Evolutionary conservation across 2,888 invertebrate species (phyloP), one percentile per base, ranked within the genome.

Genomic region (Crematogaster levior): DNA sequence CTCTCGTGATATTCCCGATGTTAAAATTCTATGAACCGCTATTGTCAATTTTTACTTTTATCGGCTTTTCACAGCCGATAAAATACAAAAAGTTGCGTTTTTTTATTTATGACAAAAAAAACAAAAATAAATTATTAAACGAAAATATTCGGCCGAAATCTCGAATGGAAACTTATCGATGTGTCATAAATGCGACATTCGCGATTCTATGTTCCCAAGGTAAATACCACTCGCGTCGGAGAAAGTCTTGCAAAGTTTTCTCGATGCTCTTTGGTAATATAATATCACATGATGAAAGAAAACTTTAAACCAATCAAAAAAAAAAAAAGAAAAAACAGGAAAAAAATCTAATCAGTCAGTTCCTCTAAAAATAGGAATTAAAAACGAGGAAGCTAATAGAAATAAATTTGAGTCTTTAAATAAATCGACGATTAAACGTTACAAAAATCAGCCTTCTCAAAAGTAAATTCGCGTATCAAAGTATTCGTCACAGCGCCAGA

Each of bases 261-360:
- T 90, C 91, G 92, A 93, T 93, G 93, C 93, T 94, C 94, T 94
- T 94, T 94, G 94, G 94, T 94, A 94, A 94, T 91, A 93, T 91
- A 92, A 93, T 94, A 94, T 94, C 94, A 94, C 94, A 94, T 93
- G 90, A 92, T 91, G 91, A 92, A 92, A 89, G 91, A 92, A 87
- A 93, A 91, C 88, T 92, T 92, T 91, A 91, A 93, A 93, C 93
- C 93, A 93, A 93, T 93, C 88, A 88, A 90, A 88, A 89, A 89
- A 90, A 90, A 65, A 51, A 58, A 88, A 83, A 89, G 6, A 88
- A 89, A 89, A 90, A 90, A 65, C 37, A 58, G 87, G 3, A 21
- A 24, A 48, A 48, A 92, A 92, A 84, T 92, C 93, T 94, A 93
- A 94, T 94, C 93, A 93, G 92, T 94, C 94, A 88, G 91, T 92